Conservation (phyloP, 2,113 vertebrate species). For the Eretmochelys imbricata region DNA sequence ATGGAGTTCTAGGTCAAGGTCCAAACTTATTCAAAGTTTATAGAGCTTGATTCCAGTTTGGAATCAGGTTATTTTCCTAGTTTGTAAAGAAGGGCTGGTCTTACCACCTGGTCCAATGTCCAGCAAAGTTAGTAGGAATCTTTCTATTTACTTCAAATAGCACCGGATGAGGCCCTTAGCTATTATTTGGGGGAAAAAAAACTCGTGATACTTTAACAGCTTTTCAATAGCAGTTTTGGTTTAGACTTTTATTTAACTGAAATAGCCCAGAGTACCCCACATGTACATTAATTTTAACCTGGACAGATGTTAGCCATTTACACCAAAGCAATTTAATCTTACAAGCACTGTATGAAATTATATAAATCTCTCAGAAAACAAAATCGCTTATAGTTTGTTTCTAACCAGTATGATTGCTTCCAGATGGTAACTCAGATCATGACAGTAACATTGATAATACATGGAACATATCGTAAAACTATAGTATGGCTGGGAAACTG, state of each 20-base stretch:
- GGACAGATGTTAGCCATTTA: not conserved
- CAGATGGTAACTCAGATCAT: not conserved
- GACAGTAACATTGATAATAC: not conserved
- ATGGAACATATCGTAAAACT: not conserved
- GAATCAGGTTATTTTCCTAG: not conserved
- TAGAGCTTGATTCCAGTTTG: accelerated
- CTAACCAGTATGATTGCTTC: not conserved
- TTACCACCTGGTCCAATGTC: not conserved
- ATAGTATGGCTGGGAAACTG: not conserved
- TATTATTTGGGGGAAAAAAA: accelerated
- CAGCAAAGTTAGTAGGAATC: accelerated
- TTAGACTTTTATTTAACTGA: not conserved
- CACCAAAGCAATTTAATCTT: not conserved
- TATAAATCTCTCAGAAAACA: not conserved
- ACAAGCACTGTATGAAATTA: not conserved
- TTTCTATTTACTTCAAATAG: not conserved
- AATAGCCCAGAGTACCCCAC: not conserved
- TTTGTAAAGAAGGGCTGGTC: too few species aligned
- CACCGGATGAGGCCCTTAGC: not conserved
- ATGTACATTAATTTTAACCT: not conserved
- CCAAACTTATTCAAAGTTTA: not conserved
- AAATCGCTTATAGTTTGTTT: not conserved
- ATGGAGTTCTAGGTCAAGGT: not conserved
- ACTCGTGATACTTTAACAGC: not conserved
- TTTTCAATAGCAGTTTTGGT: not conserved